Conservation (phyloP, 2,797 vertebrate genomes). For the Triplophysa bombifrons region DNA sequence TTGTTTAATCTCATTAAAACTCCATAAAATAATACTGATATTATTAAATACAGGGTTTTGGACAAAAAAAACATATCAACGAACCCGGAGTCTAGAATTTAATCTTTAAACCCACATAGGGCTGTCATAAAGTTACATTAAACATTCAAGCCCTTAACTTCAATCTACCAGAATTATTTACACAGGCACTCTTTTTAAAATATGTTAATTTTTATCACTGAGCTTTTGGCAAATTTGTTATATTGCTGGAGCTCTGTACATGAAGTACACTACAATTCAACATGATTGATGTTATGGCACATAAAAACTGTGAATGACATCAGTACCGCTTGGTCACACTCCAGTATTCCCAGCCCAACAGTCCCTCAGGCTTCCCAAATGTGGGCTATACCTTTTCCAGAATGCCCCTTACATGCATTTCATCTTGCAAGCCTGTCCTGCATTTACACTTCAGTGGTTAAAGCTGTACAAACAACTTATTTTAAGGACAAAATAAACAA, state of each 20-base stretch:
- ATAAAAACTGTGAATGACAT: conserved; percentile 20
- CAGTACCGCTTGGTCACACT: conserved; percentile 2
- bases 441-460: not conserved
- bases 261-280: not conserved
- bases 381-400: not conserved
- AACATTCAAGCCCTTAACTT: not conserved
- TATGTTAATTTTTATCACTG: not conserved
- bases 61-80: not conserved
- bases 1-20: not conserved
- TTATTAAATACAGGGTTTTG: not conserved
- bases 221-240: not conserved
- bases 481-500: conserved; percentile 18
- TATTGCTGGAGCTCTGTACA: conserved; percentile 1
- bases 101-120: not conserved
- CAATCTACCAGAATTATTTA: not conserved
- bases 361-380: not conserved
- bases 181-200: not conserved
- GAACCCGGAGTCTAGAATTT: not conserved
- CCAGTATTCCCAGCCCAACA: conserved; percentile 8
- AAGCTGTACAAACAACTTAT: not conserved
- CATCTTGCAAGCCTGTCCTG: not conserved
- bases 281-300: not conserved
- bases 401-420: conserved; percentile 1
- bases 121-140: not conserved
- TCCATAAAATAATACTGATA: conserved; percentile 15